A percentile compares a stretch with the other conserved stretches of the same genome.
phyloP scores from a whole-genome alignment of 2,888 invertebrate genomes.

The Blera fallax region DNA sequence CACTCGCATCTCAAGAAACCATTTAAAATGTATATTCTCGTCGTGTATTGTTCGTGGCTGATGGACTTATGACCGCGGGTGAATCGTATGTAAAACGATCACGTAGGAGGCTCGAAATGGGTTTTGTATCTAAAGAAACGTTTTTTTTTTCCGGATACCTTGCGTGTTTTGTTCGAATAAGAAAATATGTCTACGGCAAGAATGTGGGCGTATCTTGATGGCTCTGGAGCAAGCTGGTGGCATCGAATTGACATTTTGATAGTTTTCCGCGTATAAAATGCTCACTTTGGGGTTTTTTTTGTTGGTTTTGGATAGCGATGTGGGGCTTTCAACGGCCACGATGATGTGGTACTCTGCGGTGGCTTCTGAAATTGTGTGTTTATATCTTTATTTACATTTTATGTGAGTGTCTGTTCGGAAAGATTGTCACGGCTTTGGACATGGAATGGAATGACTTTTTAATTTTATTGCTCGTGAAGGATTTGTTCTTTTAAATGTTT shows the following conservation, averaged over 20 bases:
- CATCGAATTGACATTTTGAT: slow-evolving; percentile 69
- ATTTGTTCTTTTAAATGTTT: slow-evolving; percentile 52
- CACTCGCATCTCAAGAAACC: background rate
- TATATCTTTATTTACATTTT: slow-evolving; percentile 60
- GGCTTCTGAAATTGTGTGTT: slow-evolving; percentile 37
- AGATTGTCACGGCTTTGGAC: background rate
- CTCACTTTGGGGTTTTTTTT: background rate
- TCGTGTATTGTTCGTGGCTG: slow-evolving; percentile 66
- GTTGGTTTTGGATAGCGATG: background rate
- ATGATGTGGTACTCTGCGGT: background rate
- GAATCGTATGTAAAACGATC: slow-evolving; percentile 62
- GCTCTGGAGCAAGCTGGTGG: slow-evolving; percentile 54
- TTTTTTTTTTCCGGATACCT: background rate
- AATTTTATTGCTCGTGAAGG: slow-evolving; percentile 53
- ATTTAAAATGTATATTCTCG: slow-evolving; percentile 11
- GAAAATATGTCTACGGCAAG: slow-evolving; percentile 37
- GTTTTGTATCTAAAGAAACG: background rate
- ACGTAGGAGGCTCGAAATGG: slow-evolving; percentile 64
- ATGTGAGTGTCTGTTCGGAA: slow-evolving; percentile 25
- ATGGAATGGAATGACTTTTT: slow-evolving; percentile 57
- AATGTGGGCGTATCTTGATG: slow-evolving; percentile 64
- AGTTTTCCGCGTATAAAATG: slow-evolving; percentile 50
- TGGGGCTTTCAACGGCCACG: background rate
- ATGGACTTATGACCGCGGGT: slow-evolving; percentile 50
- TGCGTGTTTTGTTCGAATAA: slow-evolving; percentile 23